Base-by-base conservation (phyloP, 2,797 vertebrate genomes). In the Protonibea diacanthus region DNA sequence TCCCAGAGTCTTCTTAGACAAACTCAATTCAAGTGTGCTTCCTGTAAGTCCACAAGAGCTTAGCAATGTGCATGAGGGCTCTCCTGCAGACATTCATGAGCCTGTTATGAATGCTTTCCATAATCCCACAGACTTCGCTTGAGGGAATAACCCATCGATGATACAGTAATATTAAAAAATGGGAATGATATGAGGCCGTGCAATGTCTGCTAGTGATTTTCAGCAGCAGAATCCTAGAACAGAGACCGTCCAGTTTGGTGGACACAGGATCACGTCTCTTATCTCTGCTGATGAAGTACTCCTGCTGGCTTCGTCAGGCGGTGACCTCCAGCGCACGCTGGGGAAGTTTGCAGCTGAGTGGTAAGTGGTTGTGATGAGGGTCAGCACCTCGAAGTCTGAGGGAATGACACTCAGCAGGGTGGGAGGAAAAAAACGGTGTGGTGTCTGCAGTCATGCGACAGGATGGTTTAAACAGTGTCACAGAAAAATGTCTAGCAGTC, bases 311-410 rank as follows among this genome's bases (percentile, higher is more conserved):
- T 59, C 2, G 1, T 56, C 4, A 0, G 55, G 11, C 12, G 5
- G 5, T 17, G n/a, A 61, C 38, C 29, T 71, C 45, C 33, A 60
- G 29, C 11, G 0, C 58, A 29, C 45, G 29, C n/a, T 11, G 45
- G 18, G 63, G 14, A 47, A 17, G 62, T 42, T 6, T 67, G 27
- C n/a, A 61, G 29, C 48, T 56, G 44, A 56, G 57, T 48, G 40
- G 23, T 63, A 75, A 33, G 13, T 5, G 56, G 57, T 6, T 23
- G 11, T 45, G 27, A 63, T 74, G 14, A 70, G 64, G 59, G 33
- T 25, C 69, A 66, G 42, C 42, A 44, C 21, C 25, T 60, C 12
- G 15, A 21, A 51, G 6, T 45, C 40, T n/a, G 48, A 68, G 20
- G 56, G 10, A 18, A 23, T 61, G 14, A 13, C 15, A 12, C 13